Evolutionary conservation across 1,140 invertebrate genomes (phyloP).

Genomic region (Orussus abietinus): DNA sequence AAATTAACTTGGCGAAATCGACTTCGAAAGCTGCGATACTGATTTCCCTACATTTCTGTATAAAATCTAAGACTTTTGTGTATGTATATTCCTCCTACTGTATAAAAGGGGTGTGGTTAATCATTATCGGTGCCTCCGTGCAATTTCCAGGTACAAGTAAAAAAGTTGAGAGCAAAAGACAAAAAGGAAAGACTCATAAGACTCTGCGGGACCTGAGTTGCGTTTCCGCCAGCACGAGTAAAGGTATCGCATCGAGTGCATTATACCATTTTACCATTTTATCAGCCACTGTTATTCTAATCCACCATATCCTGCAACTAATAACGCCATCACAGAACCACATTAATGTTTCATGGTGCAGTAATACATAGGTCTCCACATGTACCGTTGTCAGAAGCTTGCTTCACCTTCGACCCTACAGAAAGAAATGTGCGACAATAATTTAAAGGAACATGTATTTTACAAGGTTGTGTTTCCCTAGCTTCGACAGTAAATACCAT

Average conservation of each 20-base stretch:
- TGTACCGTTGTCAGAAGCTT: no score
- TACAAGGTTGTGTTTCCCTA: no score
- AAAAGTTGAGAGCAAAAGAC: conserved; percentile 62
- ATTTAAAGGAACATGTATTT: no score
- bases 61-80: no score
- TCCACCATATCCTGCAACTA: conserved; percentile 26
- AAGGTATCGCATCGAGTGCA: conserved; percentile 58
- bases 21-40: no score
- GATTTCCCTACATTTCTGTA: conserved; percentile 26
- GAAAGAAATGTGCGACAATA: no score
- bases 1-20: no score
- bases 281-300: conserved; percentile 16
- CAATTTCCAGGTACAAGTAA: conserved; percentile 54
- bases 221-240: conserved; percentile 62
- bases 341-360: no score
- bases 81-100: conserved; percentile 12
- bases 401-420: no score
- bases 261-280: conserved; percentile 37
- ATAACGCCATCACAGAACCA: conserved; percentile 5
- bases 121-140: conserved; percentile 44
- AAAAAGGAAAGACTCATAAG: conserved; percentile 63
- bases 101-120: conserved; percentile 38
- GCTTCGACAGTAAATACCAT: no score
- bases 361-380: no score
- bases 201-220: conserved; percentile 66